These are phyloP conservation scores for Atopsyche davidsoni DNA, from an alignment of 1,140 invertebrate genomes.

Conservation along the genomic window DNA sequence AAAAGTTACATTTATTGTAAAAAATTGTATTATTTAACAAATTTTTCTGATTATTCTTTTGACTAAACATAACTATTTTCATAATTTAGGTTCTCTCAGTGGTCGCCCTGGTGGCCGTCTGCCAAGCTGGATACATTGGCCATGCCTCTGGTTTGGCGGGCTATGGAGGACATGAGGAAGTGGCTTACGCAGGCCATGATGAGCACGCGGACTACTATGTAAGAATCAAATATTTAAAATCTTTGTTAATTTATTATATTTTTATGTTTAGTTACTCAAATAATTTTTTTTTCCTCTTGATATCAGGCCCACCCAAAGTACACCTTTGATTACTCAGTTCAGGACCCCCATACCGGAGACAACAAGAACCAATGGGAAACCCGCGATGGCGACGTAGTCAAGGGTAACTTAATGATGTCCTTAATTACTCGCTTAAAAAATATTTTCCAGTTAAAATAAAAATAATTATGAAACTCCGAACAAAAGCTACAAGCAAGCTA, in stretches of 20 bases:
- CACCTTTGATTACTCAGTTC: conserved; percentile 35
- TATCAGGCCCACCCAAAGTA: conserved; percentile 34
- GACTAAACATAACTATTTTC: not conserved
- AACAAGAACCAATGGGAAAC: conserved; percentile 38
- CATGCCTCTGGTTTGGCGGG: no score
- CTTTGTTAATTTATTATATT: conserved; percentile 2
- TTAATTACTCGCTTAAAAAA: no score
- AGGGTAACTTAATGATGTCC: no score
- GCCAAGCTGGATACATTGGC: conserved; percentile 25
- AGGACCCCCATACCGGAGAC: conserved; percentile 37
- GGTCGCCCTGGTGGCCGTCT: conserved; percentile 22
- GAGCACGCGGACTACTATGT: conserved; percentile 27
- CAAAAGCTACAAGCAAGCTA: no score
- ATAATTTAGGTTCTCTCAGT: conserved; percentile 18
- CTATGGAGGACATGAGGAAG: conserved; percentile 5
- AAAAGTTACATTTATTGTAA: no score
- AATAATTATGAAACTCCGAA: no score
- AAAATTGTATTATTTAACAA: not conserved
- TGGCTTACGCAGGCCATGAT: conserved; percentile 9
- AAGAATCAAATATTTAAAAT: not conserved
- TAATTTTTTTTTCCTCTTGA: conserved; percentile 12
- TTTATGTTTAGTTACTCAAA: conserved; percentile 1
- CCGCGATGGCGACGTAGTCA: conserved; percentile 37
- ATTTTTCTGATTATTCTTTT: not conserved
- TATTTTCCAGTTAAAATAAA: no score